Percentiles rank a stretch among this genome's conserved stretches.
These are phyloP conservation scores for Aquatica leii DNA, from an alignment of 2,888 invertebrate genomes.

Conservation along the genomic window DNA sequence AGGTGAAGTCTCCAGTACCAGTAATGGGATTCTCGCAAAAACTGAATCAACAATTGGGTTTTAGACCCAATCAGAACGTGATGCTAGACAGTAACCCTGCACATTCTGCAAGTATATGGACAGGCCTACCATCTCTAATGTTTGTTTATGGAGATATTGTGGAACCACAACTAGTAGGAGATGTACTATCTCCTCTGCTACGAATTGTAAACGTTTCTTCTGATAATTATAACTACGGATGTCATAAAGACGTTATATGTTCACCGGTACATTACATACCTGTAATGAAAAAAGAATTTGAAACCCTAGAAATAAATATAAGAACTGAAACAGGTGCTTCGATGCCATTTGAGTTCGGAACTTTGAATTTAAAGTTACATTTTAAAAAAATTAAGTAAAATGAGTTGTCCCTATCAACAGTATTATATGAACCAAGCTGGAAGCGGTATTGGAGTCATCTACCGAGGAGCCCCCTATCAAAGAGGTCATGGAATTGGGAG, in stretches of 20 bases:
- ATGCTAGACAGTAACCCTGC: slow-evolving; percentile 19
- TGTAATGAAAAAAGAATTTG: slow-evolving; percentile 33
- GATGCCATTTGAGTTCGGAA: slow-evolving; percentile 31
- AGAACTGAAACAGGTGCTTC: slow-evolving; percentile 20
- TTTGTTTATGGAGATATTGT: slow-evolving; percentile 11
- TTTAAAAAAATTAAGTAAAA: too few species aligned
- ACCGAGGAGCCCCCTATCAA: too few species aligned
- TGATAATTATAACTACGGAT: too few species aligned
- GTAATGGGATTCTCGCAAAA: background rate
- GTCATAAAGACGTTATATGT: too few species aligned
- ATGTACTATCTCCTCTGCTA: slow-evolving; percentile 1
- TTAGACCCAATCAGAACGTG: background rate
- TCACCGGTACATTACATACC: slow-evolving; percentile 37
- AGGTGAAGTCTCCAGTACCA: background rate
- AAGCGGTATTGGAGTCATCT: too few species aligned
- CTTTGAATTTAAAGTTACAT: too few species aligned
- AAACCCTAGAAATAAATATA: slow-evolving; percentile 28
- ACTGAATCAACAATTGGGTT: slow-evolving; percentile 1
- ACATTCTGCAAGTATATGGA: slow-evolving; percentile 23
- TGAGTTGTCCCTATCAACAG: too few species aligned
- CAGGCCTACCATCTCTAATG: slow-evolving; percentile 42
- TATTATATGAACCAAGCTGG: too few species aligned
- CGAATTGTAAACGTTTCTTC: background rate
- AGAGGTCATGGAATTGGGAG: slow-evolving; percentile 16
- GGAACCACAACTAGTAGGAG: too few species aligned